phyloP scores from a whole-genome alignment of 2,888 invertebrate genomes.

The Apodemia hepburni region DNA sequence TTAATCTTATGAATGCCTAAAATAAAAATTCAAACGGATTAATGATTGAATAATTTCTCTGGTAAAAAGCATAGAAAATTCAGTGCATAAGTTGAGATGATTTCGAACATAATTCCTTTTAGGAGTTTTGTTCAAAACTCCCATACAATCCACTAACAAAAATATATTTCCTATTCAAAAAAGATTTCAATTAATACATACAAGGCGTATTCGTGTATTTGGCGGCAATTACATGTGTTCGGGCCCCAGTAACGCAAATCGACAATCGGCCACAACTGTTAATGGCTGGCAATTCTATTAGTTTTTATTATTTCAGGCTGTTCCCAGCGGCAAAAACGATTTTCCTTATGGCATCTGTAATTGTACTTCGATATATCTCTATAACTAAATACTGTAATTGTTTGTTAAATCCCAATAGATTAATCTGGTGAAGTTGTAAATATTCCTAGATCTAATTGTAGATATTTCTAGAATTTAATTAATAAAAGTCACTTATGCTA shows the following conservation, averaged over 20 bases:
- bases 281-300: conserved; percentile 42
- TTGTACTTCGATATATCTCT: conserved; percentile 35
- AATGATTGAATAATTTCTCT: too few species aligned
- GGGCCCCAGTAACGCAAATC: conserved; percentile 35
- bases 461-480: too few species aligned
- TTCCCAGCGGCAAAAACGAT: conserved; percentile 35
- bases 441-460: not conserved
- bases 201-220: conserved; percentile 7
- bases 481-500: too few species aligned
- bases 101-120: too few species aligned
- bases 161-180: too few species aligned
- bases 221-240: conserved; percentile 17
- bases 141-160: too few species aligned
- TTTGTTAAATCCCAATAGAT: not conserved
- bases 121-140: not conserved
- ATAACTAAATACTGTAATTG: conserved; percentile 16
- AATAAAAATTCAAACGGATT: too few species aligned
- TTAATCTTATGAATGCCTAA: too few species aligned
- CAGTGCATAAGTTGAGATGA: too few species aligned
- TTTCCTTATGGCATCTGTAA: conserved; percentile 40
- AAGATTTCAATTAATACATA: too few species aligned
- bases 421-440: not conserved
- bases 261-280: conserved; percentile 36
- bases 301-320: conserved; percentile 41
- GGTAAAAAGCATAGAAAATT: too few species aligned